Evolutionary conservation across 2,113 vertebrate genomes (phyloP).

Genomic region (Trematocara variabile): DNA sequence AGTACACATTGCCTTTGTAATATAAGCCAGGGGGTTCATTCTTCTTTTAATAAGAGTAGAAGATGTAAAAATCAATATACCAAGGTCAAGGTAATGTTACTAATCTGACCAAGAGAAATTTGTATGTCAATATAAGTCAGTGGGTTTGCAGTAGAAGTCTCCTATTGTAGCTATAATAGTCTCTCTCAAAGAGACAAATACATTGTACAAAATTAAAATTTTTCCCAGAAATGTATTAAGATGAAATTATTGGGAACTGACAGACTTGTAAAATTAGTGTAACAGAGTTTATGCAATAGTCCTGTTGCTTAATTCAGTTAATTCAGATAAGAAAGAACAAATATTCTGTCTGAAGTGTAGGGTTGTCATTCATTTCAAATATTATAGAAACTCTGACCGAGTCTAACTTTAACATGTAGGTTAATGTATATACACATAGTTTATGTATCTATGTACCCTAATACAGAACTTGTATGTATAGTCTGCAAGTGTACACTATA

Average conservation of each 20-base stretch:
- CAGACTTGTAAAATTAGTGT: background rate
- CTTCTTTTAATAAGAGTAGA: conserved; percentile 43
- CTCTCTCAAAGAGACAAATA: background rate
- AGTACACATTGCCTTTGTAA: background rate
- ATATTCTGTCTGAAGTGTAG: background rate
- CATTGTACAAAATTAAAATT: background rate
- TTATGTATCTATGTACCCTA: background rate
- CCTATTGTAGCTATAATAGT: background rate
- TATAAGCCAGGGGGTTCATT: conserved; percentile 27
- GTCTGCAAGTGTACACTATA: background rate
- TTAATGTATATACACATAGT: background rate
- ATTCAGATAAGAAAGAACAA: background rate
- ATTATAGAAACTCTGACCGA: background rate
- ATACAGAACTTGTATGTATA: background rate
- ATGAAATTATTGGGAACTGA: background rate
- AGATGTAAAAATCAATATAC: conserved; percentile 56
- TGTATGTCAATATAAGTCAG: conserved; percentile 55
- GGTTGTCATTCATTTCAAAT: background rate
- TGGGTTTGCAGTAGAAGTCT: background rate
- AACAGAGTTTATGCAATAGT: background rate
- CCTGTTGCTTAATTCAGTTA: background rate
- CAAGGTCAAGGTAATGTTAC: conserved; percentile 65
- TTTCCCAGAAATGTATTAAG: background rate
- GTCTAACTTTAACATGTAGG: background rate
- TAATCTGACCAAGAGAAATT: conserved; percentile 52